Base-by-base conservation (phyloP, 2,888 invertebrate genomes). In the Lydus trimaculatus region DNA sequence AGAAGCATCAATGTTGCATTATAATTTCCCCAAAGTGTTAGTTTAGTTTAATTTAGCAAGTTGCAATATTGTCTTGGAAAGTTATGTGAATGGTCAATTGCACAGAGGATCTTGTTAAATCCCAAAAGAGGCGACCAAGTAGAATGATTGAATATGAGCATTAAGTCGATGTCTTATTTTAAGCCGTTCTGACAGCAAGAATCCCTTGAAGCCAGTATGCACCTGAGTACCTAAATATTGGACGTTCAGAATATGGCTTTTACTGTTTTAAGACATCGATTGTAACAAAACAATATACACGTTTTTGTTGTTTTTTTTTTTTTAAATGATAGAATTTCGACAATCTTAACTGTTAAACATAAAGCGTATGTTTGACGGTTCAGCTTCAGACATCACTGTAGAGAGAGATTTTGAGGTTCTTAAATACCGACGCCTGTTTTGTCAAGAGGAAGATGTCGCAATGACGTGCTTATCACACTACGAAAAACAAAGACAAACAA, bases 211-310 rank as follows among this genome's bases (percentile, higher is more conserved):
- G 66, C 67, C 48, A 36, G 56, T 56, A 63, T 71, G 68, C 71
- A 71, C 71, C 71, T 71, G 71, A 71, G 70, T 65, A 63, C 65
- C 66, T 63, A 67, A 70, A 67, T 60, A 31, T 60, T 71, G 62
- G 64, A 70, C 31, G 67, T 64, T 61, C 64, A 66, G 63, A 31
- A 69, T 58, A 11, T 33, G 60, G 43, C 43, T 48, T 48, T 63
- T 43, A 13, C 17, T 43, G 43, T 61, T 58, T n/a, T 61, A 64
- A 58, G 64, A 61, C 66, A 58, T 52, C 31, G 31, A 65, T 31
- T 36, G 48, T 63, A 63, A 69, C 60, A 61, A 31, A 48, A 62
- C 62, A 60, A 69, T 69, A 65, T 61, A 33, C 66, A 43, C 58
- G 69, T 69, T 65, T 61, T 61, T 36, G 1, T 7, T 33, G 1